Evolutionary conservation across 1,140 invertebrate species (phyloP), one percentile per base, ranked within the genome.

Genomic region (Polypedilum pembai): DNA sequence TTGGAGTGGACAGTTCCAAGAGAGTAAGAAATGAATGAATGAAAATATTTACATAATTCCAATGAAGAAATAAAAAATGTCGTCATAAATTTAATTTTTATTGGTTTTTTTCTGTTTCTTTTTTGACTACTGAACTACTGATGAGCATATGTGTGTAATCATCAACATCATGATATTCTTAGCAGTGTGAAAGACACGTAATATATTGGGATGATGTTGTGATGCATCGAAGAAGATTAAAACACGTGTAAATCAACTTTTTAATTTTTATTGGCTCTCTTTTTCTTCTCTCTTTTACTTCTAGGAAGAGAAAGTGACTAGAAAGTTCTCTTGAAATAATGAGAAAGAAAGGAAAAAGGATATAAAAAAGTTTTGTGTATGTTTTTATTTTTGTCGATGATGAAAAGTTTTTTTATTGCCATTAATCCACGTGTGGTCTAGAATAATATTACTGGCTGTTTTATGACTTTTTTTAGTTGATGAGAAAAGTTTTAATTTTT

Each of bases 161-260:
- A 56, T 56, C 45, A 56, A n/a, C 41, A n/a, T 56, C 12, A n/a
- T 15, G 12, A 56, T 12, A 56, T 33, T 33, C 24, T 33, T 33
- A 33, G 24, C 4, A 56, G 45, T 56, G 45, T 56, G n/a, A 56
- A 56, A 56, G 45, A 56, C 45, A 56, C 45, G 45, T 56, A 56
- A 56, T n/a, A 56, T 56, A 20, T 69, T 21, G 18, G 17, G 65
- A 21, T 18, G 65, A 20, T n/a, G 65, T 18, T 69, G 17, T 5
- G 65, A n/a, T 18, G 65, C 17, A 18, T 56, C 8, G n/a, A 69
- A 69, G 20, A 18, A 18, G 17, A 69, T 18, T 69, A 69, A 69
- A 69, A 69, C 65, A 69, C 65, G 65, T 69, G 65, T 69, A 69
- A 69, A 69, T 69, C 65, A 69, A 21, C 65, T 69, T 21, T 69